These are phyloP conservation scores for Collichthys lucidus DNA, from an alignment of 2,113 vertebrate genomes.

Conservation along the genomic window DNA sequence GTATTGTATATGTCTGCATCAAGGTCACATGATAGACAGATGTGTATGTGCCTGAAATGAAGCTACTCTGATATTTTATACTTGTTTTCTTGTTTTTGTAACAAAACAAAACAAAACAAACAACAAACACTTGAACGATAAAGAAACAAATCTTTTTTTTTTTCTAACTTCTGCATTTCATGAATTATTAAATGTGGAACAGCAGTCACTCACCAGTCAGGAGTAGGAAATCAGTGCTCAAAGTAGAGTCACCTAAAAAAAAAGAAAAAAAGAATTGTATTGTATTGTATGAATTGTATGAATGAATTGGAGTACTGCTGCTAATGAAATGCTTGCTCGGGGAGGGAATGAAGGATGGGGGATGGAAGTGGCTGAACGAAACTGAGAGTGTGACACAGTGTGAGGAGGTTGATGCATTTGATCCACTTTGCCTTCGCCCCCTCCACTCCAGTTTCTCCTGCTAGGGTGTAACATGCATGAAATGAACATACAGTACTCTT, in stretches of 20 bases:
- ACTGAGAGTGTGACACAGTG: conserved; percentile 32
- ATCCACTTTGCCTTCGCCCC: conserved; percentile 21
- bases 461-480: conserved; percentile 38
- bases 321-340: conserved; percentile 54
- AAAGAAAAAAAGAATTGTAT: too few relatives aligned
- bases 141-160: conserved; percentile 27
- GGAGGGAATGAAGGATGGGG: conserved; percentile 39
- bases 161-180: conserved; percentile 36
- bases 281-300: too few relatives aligned
- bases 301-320: conserved; percentile 24
- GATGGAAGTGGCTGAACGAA: conserved; percentile 39
- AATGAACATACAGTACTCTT: conserved; percentile 39
- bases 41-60: background rate
- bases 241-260: conserved; percentile 12
- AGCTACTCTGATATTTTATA: background rate
- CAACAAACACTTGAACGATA: background rate
- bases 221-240: conserved; percentile 51
- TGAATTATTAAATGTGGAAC: conserved; percentile 62
- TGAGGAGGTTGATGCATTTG: conserved; percentile 38
- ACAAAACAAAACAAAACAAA: too few relatives aligned
- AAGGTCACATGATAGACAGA: background rate
- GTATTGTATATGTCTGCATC: background rate
- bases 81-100: too few relatives aligned
- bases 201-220: conserved; percentile 54
- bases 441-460: background rate